phyloP scores from a whole-genome alignment of 2,797 vertebrate genomes.

The Knipowitschia caucasica region DNA sequence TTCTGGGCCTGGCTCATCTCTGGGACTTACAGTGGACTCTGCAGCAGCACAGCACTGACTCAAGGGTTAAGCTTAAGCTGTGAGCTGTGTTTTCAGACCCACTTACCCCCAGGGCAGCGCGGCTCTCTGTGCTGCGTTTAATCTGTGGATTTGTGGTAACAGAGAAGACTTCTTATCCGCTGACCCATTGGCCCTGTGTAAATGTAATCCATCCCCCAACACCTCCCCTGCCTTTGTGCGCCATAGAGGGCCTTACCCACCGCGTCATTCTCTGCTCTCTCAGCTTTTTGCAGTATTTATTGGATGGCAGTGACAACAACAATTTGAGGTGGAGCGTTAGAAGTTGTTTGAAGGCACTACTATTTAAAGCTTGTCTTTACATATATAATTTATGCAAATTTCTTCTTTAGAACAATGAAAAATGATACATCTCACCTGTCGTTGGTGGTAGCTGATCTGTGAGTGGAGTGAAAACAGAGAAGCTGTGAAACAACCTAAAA shows the following conservation, averaged over 20 bases:
- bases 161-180: conserved; percentile 81
- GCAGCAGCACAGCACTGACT: conserved; percentile 46
- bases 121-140: conserved; percentile 68
- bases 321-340: not conserved
- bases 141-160: conserved; percentile 82
- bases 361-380: not conserved
- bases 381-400: no score
- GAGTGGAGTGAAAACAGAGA: no score
- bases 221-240: conserved; percentile 59
- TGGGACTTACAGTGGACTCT: conserved; percentile 57
- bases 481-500: no score
- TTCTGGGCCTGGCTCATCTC: conserved; percentile 48
- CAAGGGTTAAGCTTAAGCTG: conserved; percentile 68
- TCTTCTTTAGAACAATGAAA: not conserved
- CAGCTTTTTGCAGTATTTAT: conserved; percentile 15
- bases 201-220: conserved; percentile 64
- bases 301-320: not conserved
- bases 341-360: not conserved
- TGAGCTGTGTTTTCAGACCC: conserved; percentile 64
- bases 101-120: conserved; percentile 56
- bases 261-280: conserved; percentile 26
- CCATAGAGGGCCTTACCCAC: conserved; percentile 17
- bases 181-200: conserved; percentile 68
- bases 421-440: no score
- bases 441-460: no score